Conservation (phyloP, 2,797 vertebrate species). For the Macroramphosus scolopax region DNA sequence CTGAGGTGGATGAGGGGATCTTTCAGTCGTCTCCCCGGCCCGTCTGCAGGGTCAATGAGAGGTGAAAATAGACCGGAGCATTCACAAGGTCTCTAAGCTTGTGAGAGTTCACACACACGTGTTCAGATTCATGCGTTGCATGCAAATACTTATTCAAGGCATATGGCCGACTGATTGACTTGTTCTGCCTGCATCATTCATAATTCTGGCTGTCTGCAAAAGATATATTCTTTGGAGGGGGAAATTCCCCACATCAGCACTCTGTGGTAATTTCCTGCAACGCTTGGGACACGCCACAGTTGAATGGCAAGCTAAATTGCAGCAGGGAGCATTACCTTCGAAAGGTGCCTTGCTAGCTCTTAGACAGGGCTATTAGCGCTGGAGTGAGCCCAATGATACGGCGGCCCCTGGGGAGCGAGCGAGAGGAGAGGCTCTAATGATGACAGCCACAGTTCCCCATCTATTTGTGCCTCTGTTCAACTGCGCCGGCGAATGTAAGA, state of each 20-base stretch:
- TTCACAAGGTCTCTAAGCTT: conserved; percentile 19
- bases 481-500: conserved; percentile 42
- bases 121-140: conserved; percentile 16
- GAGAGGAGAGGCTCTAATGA: conserved; percentile 56
- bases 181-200: conserved; percentile 70
- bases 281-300: conserved; percentile 61
- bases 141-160: conserved; percentile 35
- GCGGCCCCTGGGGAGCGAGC: conserved; percentile 50
- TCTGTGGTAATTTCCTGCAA: conserved; percentile 68
- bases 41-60: conserved; percentile 64
- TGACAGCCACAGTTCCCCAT: conserved; percentile 53
- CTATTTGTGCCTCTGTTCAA: conserved; percentile 47
- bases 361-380: conserved; percentile 71
- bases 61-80: conserved; percentile 49
- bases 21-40: conserved; percentile 27
- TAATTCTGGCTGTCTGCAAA: conserved; percentile 64
- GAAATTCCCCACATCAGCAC: conserved; percentile 68
- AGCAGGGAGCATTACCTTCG: conserved; percentile 64
- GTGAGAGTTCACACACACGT: conserved; percentile 41
- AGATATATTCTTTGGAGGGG: conserved; percentile 51
- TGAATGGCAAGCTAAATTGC: conserved; percentile 68
- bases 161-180: conserved; percentile 58
- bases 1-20: conserved; percentile 61
- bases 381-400: conserved; percentile 68
- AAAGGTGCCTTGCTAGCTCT: conserved; percentile 67